Percentiles rank a stretch among this genome's conserved stretches.
Evolutionary conservation across 37 sponge, comb jelly and placozoan species (phyloP).

Genomic region (Aphrocallistes beatrix): DNA sequence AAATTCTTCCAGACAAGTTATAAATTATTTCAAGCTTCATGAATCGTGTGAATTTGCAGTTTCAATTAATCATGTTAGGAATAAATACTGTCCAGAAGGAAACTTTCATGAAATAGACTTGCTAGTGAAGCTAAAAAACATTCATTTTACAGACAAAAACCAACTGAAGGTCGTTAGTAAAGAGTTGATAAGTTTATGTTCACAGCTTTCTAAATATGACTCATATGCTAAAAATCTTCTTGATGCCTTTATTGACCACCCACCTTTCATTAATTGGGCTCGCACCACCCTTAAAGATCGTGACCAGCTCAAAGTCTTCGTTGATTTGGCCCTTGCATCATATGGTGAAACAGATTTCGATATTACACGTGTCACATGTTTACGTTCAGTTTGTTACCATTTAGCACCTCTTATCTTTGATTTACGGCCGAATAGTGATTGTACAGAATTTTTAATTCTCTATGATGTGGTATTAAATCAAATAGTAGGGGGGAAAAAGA

Average conservation of each 20-base stretch:
- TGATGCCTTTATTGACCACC: not conserved
- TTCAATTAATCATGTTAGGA: not conserved
- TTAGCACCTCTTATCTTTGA: slow-evolving; percentile 1
- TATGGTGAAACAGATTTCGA: not conserved
- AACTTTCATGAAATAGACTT: not conserved
- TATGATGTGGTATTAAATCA: not conserved
- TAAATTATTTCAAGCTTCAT: not conserved
- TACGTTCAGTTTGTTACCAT: not conserved
- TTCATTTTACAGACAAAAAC: not conserved
- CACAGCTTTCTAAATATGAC: not conserved
- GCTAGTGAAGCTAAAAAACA: not conserved
- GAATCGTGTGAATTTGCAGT: not conserved
- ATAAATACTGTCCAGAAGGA: not conserved
- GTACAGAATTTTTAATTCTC: not conserved
- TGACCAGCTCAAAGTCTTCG: not conserved
- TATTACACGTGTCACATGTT: not conserved
- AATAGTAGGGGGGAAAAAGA: not conserved
- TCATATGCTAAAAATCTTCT: not conserved
- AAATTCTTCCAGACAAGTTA: not conserved
- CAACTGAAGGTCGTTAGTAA: not conserved
- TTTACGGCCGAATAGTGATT: not conserved
- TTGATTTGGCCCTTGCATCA: not conserved
- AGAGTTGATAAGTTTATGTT: not conserved
- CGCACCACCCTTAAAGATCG: not conserved
- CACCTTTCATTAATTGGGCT: not conserved